Conservation (phyloP, 2,888 invertebrate genomes). For the Abrostola tripartita region DNA sequence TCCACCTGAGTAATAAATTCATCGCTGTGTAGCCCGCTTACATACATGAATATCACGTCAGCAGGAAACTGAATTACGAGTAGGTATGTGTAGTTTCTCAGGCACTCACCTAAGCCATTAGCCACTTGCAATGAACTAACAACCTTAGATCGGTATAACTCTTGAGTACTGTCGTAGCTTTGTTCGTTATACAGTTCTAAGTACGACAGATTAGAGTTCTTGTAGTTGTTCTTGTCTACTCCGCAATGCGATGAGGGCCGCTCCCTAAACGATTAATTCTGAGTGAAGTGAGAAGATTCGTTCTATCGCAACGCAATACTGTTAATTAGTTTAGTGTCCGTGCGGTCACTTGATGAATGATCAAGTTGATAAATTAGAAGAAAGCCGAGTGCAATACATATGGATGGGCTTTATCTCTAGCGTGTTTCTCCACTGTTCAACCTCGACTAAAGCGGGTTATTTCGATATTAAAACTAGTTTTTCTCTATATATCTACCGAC, state of each 20-base stretch:
- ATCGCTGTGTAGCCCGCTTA: constrained; percentile 28
- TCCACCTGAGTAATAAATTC: constrained; percentile 49
- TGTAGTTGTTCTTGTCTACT: constrained; percentile 57
- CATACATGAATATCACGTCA: constrained; percentile 47
- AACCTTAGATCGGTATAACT: constrained; percentile 52
- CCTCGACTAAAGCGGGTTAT: constrained; percentile 4
- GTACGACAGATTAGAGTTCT: constrained; percentile 65
- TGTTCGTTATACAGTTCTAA: constrained; percentile 34
- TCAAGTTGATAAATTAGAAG: constrained; percentile 59
- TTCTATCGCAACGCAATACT: constrained; percentile 51
- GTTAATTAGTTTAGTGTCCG: constrained; percentile 64
- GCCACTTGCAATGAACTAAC: constrained; percentile 51
- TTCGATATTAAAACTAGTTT: not conserved
- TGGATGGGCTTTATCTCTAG: constrained; percentile 37
- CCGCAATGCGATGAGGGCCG: constrained; percentile 52
- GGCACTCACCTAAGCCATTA: constrained; percentile 52
- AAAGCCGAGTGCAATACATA: constrained; percentile 45
- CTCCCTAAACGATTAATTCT: constrained; percentile 64
- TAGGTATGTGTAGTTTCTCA: constrained; percentile 17
- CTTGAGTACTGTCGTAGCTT: constrained; percentile 34
- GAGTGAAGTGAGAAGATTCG: constrained; percentile 57
- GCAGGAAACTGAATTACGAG: constrained; percentile 49
- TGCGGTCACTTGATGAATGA: constrained; percentile 65
- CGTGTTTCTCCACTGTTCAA: constrained; percentile 1
- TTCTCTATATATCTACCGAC: no score